These are phyloP conservation scores for Loris lydekkerianus DNA, from an alignment of 2,797 vertebrate genomes.

Conservation along the genomic window DNA sequence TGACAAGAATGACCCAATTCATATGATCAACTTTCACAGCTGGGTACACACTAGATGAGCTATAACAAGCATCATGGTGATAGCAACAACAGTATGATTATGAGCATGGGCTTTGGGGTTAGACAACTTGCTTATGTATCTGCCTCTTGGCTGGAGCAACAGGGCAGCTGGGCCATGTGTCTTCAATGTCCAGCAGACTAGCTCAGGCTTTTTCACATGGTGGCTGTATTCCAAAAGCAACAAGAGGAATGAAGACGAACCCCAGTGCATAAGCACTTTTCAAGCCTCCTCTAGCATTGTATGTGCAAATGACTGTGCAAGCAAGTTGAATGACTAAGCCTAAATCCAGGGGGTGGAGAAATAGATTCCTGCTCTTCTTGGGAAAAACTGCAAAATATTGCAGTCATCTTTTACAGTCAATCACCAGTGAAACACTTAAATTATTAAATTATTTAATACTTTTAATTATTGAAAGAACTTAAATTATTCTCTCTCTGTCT, in stretches of 20 bases:
- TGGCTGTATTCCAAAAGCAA: slow-evolving; percentile 6
- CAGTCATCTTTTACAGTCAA: neutral
- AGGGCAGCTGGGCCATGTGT: neutral
- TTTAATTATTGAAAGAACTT: neutral
- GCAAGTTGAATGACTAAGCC: neutral
- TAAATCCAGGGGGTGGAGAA: neutral
- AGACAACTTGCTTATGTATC: neutral
- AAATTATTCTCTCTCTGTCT: neutral
- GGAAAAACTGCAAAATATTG: neutral
- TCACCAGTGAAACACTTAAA: neutral
- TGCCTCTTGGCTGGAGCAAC: neutral
- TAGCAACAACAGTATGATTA: neutral
- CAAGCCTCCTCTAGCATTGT: neutral
- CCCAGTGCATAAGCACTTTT: neutral
- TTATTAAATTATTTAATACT: neutral
- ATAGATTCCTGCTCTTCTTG: neutral
- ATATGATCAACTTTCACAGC: neutral
- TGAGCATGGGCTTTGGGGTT: neutral
- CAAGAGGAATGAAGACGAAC: neutral
- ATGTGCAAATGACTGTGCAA: neutral
- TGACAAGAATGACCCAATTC: neutral
- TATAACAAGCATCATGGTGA: neutral
- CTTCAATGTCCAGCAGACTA: neutral
- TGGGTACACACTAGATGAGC: neutral
- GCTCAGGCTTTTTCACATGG: neutral